Evolutionary conservation across 2,797 vertebrate species (phyloP).

Genomic region (Anguilla anguilla): DNA sequence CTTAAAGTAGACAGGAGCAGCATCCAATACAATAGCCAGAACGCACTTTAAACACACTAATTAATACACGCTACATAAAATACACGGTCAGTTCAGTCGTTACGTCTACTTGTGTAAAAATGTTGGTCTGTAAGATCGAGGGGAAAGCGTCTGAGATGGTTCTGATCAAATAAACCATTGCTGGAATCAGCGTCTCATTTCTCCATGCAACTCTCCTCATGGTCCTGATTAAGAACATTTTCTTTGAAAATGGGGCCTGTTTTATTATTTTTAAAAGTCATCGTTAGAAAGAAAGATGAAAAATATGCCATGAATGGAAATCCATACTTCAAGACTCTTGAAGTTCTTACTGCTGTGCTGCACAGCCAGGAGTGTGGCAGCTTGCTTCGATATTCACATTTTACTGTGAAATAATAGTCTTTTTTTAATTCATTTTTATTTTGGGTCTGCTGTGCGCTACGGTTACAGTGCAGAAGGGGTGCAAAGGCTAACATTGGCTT

Average conservation of each 20-base stretch:
- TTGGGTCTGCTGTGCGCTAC: too few relatives aligned
- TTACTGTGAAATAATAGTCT: too few relatives aligned
- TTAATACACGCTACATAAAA: background rate
- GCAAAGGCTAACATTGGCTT: too few relatives aligned
- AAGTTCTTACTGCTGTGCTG: too few relatives aligned
- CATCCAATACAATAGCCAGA: background rate
- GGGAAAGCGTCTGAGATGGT: background rate
- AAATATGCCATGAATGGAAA: too few relatives aligned
- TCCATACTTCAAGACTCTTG: too few relatives aligned
- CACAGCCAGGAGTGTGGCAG: too few relatives aligned
- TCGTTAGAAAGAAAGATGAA: background rate
- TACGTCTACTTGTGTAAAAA: background rate
- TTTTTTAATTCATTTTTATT: too few relatives aligned
- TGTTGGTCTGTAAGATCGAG: background rate
- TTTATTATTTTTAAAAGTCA: background rate
- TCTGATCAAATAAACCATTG: background rate
- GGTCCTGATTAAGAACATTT: background rate
- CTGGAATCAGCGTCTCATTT: too few relatives aligned
- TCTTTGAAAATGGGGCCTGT: background rate
- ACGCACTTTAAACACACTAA: background rate
- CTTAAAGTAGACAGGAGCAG: background rate
- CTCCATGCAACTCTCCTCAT: background rate
- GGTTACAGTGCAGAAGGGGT: too few relatives aligned
- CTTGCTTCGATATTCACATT: too few relatives aligned
- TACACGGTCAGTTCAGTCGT: background rate